Percentiles rank a stretch among this genome's conserved stretches.
Evolutionary conservation across 2,888 invertebrate species (phyloP).

Genomic region (Ligdia adustata): DNA sequence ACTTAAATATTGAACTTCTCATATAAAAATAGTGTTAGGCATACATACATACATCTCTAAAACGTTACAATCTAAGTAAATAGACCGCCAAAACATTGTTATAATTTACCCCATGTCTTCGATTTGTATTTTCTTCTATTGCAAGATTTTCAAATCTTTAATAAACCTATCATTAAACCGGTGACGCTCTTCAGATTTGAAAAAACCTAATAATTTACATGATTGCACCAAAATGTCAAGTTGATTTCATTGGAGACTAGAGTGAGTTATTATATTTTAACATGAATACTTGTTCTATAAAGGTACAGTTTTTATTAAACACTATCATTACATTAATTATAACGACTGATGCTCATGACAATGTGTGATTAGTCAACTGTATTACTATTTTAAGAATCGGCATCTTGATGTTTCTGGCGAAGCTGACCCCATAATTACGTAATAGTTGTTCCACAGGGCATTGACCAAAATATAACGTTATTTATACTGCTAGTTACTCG

Average conservation of each 20-base stretch:
- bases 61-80: conserved; percentile 70
- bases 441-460: too few species aligned
- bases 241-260: conserved; percentile 49
- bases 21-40: conserved; percentile 75
- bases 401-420: too few species aligned
- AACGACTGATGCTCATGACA: too few species aligned
- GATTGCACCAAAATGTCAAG: conserved; percentile 44
- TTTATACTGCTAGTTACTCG: too few species aligned
- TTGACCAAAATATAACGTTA: too few species aligned
- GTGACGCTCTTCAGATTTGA: conserved; percentile 24
- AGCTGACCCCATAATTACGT: too few species aligned
- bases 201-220: conserved; percentile 18
- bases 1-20: conserved; percentile 80
- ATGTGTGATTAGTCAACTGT: too few species aligned
- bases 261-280: conserved; percentile 31
- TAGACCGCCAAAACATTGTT: conserved; percentile 74
- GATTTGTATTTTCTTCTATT: conserved; percentile 39
- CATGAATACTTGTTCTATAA: conserved; percentile 25
- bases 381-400: too few species aligned
- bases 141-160: conserved; percentile 32
- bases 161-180: too few species aligned
- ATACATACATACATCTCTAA: conserved; percentile 59
- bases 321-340: too few species aligned
- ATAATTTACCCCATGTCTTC: conserved; percentile 40
- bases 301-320: too few species aligned